Conservation (phyloP, 2,113 vertebrate species). For the Pachyramphus minor region DNA sequence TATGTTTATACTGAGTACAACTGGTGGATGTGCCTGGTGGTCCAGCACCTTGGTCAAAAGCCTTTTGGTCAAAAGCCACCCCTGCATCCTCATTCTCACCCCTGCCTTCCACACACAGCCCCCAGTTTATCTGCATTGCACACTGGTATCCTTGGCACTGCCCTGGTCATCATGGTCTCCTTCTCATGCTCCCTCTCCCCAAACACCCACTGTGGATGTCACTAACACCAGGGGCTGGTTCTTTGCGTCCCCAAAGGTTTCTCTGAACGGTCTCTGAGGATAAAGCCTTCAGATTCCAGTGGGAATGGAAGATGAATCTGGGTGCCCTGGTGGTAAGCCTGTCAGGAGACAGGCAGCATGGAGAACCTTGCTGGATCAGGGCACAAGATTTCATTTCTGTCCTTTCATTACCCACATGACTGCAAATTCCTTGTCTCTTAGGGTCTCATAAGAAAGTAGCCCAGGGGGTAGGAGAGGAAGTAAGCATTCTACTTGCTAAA, state of each 20-base stretch:
- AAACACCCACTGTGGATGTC: rapidly evolving
- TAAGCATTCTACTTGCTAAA: not conserved
- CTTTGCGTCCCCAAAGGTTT: not conserved
- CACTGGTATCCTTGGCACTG: not conserved
- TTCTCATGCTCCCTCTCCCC: not conserved
- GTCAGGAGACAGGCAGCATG: rapidly evolving
- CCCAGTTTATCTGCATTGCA: not conserved
- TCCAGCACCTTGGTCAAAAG: too few relatives aligned
- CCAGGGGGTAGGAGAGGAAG: rapidly evolving
- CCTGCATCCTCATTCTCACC: not conserved
- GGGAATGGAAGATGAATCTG: not conserved
- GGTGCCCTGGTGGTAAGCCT: not conserved
- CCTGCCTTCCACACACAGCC: not conserved
- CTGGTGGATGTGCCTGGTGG: not conserved
- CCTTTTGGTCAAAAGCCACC: not conserved
- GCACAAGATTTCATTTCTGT: not conserved
- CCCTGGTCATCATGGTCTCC: rapidly evolving
- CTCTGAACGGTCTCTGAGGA: not conserved
- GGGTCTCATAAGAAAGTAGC: not conserved
- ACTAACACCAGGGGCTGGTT: not conserved
- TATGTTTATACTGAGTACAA: not conserved
- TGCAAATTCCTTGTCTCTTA: not conserved
- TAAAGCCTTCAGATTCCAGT: not conserved
- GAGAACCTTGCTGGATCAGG: rapidly evolving
- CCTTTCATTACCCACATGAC: rapidly evolving